These are phyloP conservation scores for Myotis vivesi DNA, from an alignment of 2,797 vertebrate genomes.

Conservation along the genomic window DNA sequence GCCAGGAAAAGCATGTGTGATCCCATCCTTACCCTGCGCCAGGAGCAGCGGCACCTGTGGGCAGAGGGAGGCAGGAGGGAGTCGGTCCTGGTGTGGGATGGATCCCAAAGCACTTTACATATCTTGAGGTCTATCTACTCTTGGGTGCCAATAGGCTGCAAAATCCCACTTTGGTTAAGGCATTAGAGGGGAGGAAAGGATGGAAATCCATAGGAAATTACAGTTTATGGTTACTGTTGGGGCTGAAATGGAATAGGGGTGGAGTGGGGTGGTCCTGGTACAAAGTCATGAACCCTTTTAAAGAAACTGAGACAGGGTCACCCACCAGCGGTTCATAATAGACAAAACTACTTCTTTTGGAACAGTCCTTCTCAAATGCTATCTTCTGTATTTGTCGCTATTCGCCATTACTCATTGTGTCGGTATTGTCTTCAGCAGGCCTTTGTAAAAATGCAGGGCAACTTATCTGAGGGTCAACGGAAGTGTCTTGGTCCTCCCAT, in stretches of 20 bases:
- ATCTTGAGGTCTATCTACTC: slow-evolving; percentile 34
- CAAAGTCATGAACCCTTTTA: slow-evolving; percentile 29
- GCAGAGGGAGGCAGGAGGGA: background rate
- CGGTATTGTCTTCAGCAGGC: slow-evolving; percentile 47
- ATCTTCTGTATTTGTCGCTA: slow-evolving; percentile 6
- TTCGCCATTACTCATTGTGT: slow-evolving; percentile 3
- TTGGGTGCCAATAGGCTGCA: slow-evolving; percentile 11
- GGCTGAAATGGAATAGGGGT: slow-evolving; percentile 35
- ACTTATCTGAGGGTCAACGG: background rate
- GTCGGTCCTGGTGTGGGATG: slow-evolving; percentile 13
- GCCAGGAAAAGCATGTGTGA: slow-evolving; percentile 31
- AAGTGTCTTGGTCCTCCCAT: background rate
- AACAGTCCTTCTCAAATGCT: background rate
- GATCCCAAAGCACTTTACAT: slow-evolving; percentile 63
- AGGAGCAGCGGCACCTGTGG: slow-evolving; percentile 16
- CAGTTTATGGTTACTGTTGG: background rate
- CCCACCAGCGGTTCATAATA: background rate
- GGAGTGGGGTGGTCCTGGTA: slow-evolving; percentile 34
- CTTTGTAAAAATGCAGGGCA: slow-evolving; percentile 37
- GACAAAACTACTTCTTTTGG: slow-evolving; percentile 7
- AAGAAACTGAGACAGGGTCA: slow-evolving; percentile 18
- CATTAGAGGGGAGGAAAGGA: background rate
- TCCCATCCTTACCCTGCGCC: slow-evolving; percentile 38
- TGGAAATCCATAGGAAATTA: background rate
- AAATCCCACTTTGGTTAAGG: slow-evolving; percentile 31